Percentiles rank a stretch among this genome's conserved stretches.
Conservation (phyloP, 2,113 vertebrate genomes). For the Apodemus speciosus region DNA sequence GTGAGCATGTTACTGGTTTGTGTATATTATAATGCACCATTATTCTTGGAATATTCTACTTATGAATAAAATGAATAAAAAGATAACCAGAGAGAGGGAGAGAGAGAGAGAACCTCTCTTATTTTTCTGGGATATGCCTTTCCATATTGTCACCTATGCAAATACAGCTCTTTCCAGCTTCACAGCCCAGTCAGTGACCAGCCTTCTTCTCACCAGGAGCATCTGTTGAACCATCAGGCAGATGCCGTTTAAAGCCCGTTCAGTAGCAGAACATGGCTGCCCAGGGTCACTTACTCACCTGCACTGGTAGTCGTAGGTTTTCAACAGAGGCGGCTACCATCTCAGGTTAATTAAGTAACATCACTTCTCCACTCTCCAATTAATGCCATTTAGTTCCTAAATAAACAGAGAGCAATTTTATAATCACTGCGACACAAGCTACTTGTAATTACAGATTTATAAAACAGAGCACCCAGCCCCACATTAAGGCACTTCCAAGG, state of each 20-base stretch:
- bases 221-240: neutral
- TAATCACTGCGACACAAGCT: neutral
- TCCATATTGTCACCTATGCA: neutral
- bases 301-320: neutral
- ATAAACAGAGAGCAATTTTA: slow-evolving; percentile 4
- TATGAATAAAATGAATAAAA: neutral
- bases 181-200: neutral
- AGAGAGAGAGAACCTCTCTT: neutral
- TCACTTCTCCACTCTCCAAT: neutral
- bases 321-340: neutral
- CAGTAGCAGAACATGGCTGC: neutral
- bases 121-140: neutral
- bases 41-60: neutral
- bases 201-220: neutral
- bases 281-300: neutral
- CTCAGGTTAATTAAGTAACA: slow-evolving; percentile 34
- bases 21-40: neutral
- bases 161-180: neutral
- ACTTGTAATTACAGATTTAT: slow-evolving; percentile 61
- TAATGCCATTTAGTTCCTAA: slow-evolving; percentile 6
- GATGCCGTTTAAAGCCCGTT: neutral
- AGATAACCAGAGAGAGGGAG: neutral
- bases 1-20: neutral
- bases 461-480: slow-evolving; percentile 35
- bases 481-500: neutral